Percentiles rank a stretch among this genome's conserved stretches.
Evolutionary conservation across 1,140 invertebrate genomes (phyloP).

Genomic region (Neotoxoptera formosana): DNA sequence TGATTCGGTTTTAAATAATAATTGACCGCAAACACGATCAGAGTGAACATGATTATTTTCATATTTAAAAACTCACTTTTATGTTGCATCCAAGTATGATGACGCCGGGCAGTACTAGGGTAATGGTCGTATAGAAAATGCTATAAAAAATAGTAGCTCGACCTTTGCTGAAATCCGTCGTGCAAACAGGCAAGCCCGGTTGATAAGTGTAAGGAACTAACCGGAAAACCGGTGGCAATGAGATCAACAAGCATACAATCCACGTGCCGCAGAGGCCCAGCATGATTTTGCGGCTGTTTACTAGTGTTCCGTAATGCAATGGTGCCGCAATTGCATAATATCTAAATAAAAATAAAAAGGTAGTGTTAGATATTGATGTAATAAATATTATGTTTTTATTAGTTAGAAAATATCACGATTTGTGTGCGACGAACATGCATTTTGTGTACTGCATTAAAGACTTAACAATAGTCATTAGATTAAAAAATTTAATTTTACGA

Average conservation of each 20-base stretch:
- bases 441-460: background rate
- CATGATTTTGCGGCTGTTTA: conserved; percentile 72
- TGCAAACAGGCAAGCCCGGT: conserved; percentile 70
- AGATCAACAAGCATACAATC: conserved; percentile 65
- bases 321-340: conserved; percentile 78
- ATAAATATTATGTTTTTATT: background rate
- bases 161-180: conserved; percentile 72
- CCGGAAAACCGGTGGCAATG: conserved; percentile 65
- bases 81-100: conserved; percentile 78
- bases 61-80: conserved; percentile 64
- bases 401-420: no score
- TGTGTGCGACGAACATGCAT: no score
- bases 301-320: conserved; percentile 76
- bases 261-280: conserved; percentile 66
- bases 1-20: background rate
- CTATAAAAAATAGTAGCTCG: conserved; percentile 69
- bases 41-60: background rate
- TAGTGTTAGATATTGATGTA: background rate
- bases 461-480: background rate
- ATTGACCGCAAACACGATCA: no score
- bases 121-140: conserved; percentile 71
- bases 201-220: conserved; percentile 67
- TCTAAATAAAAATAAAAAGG: background rate
- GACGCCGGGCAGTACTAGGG: conserved; percentile 72
- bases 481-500: background rate